phyloP scores from a whole-genome alignment of 2,113 vertebrate genomes.

The Struthio camelus region DNA sequence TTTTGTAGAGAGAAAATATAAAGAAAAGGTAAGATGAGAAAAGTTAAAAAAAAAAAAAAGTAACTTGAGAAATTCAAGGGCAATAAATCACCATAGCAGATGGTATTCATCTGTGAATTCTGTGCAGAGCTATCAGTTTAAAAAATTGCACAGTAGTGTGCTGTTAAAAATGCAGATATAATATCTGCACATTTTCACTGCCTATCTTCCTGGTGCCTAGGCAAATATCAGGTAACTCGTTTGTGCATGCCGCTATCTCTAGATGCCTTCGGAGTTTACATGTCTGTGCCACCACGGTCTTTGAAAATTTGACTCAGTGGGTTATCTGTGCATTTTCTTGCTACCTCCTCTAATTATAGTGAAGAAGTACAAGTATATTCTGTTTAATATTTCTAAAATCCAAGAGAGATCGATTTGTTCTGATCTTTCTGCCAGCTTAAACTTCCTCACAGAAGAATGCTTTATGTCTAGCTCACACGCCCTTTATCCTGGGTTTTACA shows the following conservation, averaged over 20 bases:
- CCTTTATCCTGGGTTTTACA: background rate
- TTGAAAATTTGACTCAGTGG: background rate
- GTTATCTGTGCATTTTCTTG: background rate
- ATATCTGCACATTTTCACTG: background rate
- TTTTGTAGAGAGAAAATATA: background rate
- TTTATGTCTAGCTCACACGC: background rate
- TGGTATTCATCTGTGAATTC: slow-evolving; percentile 66
- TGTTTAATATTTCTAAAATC: background rate
- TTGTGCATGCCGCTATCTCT: background rate
- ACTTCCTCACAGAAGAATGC: background rate
- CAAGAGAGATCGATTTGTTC: background rate
- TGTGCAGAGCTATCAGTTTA: slow-evolving; percentile 13
- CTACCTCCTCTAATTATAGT: background rate
- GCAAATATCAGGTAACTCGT: background rate
- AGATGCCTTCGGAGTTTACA: background rate
- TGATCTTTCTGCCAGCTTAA: background rate
- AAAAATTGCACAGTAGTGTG: slow-evolving; percentile 6
- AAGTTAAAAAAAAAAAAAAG: background rate
- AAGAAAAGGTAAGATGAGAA: slow-evolving; percentile 56
- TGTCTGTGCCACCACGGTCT: background rate
- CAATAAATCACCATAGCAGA: slow-evolving; percentile 67
- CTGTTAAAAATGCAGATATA: slow-evolving; percentile 4
- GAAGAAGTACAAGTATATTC: background rate
- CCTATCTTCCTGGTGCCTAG: background rate
- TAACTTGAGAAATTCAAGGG: slow-evolving; percentile 65